Percentiles rank a stretch among this genome's conserved stretches.
Conservation (phyloP, 2,797 vertebrate genomes). For the Dendrocincla fuliginosa region DNA sequence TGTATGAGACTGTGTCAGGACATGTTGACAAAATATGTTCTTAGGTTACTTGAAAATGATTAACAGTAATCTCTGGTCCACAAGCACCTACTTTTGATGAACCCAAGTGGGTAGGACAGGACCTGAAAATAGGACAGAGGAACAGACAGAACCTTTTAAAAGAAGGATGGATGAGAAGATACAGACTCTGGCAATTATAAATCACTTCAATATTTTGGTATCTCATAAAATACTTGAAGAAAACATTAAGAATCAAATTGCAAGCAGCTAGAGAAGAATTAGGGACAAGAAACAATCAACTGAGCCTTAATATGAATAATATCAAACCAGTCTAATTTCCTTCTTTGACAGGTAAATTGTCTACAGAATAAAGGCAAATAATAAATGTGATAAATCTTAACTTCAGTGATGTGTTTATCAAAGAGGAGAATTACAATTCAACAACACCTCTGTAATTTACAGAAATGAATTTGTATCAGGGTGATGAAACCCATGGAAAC, state of each 20-base stretch:
- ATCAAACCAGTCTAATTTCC: constrained; percentile 42
- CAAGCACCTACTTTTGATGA: background rate
- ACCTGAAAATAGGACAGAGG: background rate
- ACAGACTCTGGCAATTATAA: background rate
- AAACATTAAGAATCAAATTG: constrained; percentile 34
- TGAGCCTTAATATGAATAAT: constrained; percentile 40
- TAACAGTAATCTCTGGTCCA: background rate
- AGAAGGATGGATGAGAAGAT: background rate
- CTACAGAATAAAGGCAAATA: constrained; percentile 50
- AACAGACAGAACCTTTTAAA: background rate
- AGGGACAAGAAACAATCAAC: constrained; percentile 45
- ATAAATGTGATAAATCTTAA: constrained; percentile 32
- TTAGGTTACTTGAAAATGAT: background rate
- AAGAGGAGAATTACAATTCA: constrained; percentile 39
- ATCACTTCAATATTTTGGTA: background rate
- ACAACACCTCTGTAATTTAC: constrained; percentile 5
- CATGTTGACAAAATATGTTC: background rate
- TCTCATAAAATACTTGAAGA: constrained; percentile 21
- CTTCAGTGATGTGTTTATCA: constrained; percentile 35
- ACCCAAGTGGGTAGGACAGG: background rate
- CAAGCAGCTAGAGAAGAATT: constrained; percentile 34
- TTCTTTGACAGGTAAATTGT: constrained; percentile 55
- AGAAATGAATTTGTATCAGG: background rate
- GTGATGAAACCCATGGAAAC: background rate
- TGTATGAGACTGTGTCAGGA: background rate